These are phyloP conservation scores for Meliscaeva auricollis DNA, from an alignment of 2,888 invertebrate genomes.

Conservation along the genomic window DNA sequence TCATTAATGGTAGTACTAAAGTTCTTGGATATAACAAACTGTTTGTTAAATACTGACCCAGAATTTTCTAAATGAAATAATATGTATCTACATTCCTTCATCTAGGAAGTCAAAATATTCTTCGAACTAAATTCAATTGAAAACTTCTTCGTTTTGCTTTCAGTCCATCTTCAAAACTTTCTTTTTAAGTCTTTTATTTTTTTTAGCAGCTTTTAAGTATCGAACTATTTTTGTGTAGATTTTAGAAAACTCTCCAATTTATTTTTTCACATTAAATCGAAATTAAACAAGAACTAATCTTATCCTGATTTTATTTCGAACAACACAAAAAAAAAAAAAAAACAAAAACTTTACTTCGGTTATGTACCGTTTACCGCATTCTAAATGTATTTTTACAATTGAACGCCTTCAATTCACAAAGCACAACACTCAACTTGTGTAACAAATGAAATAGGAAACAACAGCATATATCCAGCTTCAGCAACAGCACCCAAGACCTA, in stretches of 20 bases:
- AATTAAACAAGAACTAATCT: conserved; percentile 15
- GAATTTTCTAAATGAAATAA: too few relatives aligned
- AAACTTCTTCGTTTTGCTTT: too few relatives aligned
- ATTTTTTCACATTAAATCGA: background rate
- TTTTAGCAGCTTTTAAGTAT: background rate
- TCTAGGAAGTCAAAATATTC: too few relatives aligned
- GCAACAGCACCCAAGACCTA: conserved; percentile 28
- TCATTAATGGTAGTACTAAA: too few relatives aligned
- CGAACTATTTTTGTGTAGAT: background rate
- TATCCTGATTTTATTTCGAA: conserved; percentile 36
- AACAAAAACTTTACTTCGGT: conserved; percentile 24
- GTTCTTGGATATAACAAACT: too few relatives aligned
- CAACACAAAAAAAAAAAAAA: conserved; percentile 37
- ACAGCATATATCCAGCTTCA: conserved; percentile 36
- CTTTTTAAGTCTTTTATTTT: too few relatives aligned
- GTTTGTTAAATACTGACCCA: too few relatives aligned
- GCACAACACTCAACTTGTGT: conserved; percentile 61
- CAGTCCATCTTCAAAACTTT: too few relatives aligned
- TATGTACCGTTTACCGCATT: conserved; percentile 62
- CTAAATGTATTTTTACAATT: conserved; percentile 66
- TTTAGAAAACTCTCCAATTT: background rate
- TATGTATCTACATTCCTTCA: too few relatives aligned
- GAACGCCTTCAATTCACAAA: conserved; percentile 67
- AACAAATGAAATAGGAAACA: conserved; percentile 64
- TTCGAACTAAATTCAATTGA: too few relatives aligned